Conservation (phyloP, 2,113 vertebrate genomes). For the Lutjanus erythropterus region DNA sequence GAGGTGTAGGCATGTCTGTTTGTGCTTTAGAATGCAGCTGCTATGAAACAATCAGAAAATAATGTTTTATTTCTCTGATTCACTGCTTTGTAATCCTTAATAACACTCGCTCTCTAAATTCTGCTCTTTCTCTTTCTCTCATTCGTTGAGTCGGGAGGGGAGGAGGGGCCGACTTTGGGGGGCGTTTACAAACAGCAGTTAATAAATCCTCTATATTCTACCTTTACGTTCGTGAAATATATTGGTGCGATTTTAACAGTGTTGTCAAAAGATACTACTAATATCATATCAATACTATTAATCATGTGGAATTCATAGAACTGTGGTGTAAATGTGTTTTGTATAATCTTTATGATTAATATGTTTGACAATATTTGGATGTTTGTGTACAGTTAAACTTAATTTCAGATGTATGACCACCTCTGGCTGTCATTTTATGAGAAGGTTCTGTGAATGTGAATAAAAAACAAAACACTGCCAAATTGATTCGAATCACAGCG, state of each 20-base stretch:
- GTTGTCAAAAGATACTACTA: too few species aligned
- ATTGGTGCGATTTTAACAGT: neutral
- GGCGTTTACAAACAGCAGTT: too few species aligned
- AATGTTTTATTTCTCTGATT: too few species aligned
- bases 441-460: neutral
- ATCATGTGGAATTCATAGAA: neutral
- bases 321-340: neutral
- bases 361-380: neutral
- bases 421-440: neutral
- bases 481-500: neutral
- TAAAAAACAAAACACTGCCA: conserved; percentile 3
- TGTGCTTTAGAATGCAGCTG: too few species aligned
- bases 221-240: neutral
- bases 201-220: too few species aligned
- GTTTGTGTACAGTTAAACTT: neutral
- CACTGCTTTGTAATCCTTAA: too few species aligned
- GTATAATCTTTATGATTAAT: neutral
- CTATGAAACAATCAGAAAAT: too few species aligned
- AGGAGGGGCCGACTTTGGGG: too few species aligned
- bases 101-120: too few species aligned
- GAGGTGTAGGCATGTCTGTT: too few species aligned
- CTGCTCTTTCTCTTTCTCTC: too few species aligned
- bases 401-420: neutral
- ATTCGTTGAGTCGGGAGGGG: too few species aligned
- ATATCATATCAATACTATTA: neutral